Evolutionary conservation across 1,140 invertebrate genomes (phyloP).

Genomic region (Drosophila trapezifrons): DNA sequence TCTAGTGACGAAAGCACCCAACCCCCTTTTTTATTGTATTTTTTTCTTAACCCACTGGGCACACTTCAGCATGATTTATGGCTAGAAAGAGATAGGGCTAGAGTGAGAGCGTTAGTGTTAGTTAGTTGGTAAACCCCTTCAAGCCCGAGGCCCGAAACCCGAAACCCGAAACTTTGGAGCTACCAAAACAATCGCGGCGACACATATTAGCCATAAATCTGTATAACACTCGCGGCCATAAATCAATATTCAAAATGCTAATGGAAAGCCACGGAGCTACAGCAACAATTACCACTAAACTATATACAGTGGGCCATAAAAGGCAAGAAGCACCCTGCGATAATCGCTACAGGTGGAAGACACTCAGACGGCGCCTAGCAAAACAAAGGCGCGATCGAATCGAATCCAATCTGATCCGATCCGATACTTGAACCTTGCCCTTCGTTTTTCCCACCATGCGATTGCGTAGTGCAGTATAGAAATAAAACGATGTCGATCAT

Average conservation of each 20-base stretch:
- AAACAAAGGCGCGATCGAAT: slow-evolving; percentile 37
- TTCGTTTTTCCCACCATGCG: slow-evolving; percentile 16
- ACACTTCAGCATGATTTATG: slow-evolving; percentile 47
- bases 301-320: slow-evolving; percentile 25
- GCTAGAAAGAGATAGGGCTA: slow-evolving; percentile 30
- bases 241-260: slow-evolving; percentile 58
- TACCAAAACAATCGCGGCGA: slow-evolving; percentile 37
- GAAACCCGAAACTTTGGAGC: slow-evolving; percentile 13
- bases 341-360: slow-evolving; percentile 20
- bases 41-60: slow-evolving; percentile 30
- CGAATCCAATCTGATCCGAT: slow-evolving; percentile 21
- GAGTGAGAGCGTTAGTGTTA: background rate
- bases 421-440: slow-evolving; percentile 51
- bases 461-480: slow-evolving; percentile 12
- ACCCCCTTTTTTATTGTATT: slow-evolving; percentile 4
- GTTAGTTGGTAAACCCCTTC: background rate
- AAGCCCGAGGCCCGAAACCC: background rate
- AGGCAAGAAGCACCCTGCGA: slow-evolving; percentile 23
- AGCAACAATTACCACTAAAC: background rate
- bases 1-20: slow-evolving; percentile 38
- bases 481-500: background rate
- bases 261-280: slow-evolving; percentile 9
- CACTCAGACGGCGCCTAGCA: slow-evolving; percentile 41
- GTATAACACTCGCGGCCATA: slow-evolving; percentile 46
- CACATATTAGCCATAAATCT: slow-evolving; percentile 58